phyloP scores from a whole-genome alignment of 2,113 vertebrate genomes.

The Zapornia atra region DNA sequence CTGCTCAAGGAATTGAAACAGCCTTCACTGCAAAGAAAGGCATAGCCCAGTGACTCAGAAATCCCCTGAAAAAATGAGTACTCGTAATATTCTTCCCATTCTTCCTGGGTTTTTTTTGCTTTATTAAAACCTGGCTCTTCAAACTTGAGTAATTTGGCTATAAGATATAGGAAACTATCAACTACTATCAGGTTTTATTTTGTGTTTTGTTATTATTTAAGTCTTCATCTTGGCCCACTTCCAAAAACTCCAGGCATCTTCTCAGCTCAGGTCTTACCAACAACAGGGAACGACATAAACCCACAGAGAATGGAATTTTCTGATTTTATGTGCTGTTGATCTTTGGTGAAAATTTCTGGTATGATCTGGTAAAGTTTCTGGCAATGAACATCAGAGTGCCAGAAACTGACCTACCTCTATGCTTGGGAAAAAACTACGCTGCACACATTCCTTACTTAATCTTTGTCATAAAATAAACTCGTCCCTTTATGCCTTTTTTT shows the following conservation, averaged over 20 bases:
- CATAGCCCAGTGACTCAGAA: neutral
- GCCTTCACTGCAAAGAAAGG: neutral
- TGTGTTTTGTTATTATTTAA: neutral
- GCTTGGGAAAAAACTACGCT: neutral
- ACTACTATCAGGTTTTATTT: neutral
- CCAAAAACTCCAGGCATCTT: neutral
- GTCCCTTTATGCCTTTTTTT: neutral
- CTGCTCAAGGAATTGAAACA: neutral
- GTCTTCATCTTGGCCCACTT: neutral
- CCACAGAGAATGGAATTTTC: neutral
- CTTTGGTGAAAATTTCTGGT: neutral
- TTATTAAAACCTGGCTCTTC: neutral
- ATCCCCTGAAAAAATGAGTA: neutral
- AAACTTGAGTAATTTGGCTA: neutral
- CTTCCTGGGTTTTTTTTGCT: neutral
- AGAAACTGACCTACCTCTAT: neutral
- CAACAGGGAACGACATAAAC: neutral
- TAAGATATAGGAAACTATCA: neutral
- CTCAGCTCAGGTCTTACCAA: neutral
- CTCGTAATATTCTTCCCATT: neutral
- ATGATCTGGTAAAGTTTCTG: neutral
- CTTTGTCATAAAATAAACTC: constrained; percentile 4
- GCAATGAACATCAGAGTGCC: neutral
- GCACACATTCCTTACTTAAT: neutral
- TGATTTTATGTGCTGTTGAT: neutral